Percentiles rank a stretch among this genome's conserved stretches.
These are phyloP conservation scores for Mesembrinibis cayennensis DNA, from an alignment of 2,113 vertebrate species.

Conservation along the genomic window DNA sequence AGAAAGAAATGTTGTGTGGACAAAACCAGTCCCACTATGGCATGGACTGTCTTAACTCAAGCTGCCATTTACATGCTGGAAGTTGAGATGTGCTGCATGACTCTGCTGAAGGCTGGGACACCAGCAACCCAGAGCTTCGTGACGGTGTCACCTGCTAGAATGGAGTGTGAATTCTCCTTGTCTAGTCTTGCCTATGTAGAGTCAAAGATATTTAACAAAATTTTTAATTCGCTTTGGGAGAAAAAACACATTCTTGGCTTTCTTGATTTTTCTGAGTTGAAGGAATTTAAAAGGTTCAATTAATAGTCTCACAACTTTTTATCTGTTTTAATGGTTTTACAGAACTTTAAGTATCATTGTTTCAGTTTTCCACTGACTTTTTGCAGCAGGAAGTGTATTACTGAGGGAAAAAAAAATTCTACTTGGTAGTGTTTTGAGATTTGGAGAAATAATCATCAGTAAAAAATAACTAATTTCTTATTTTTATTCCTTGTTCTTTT, in stretches of 20 bases:
- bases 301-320: neutral
- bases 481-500: neutral
- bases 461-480: neutral
- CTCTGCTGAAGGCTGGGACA: neutral
- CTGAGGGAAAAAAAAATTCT: neutral
- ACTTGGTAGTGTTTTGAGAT: neutral
- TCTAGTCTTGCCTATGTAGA: neutral
- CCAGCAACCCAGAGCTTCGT: neutral
- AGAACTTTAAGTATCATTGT: neutral
- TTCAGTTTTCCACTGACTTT: neutral
- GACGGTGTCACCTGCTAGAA: neutral
- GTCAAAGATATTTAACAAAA: neutral
- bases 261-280: neutral
- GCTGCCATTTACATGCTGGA: neutral
- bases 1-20: neutral
- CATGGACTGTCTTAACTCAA: neutral
- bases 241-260: neutral
- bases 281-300: neutral
- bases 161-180: neutral
- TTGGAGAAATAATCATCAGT: neutral
- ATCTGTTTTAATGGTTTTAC: neutral
- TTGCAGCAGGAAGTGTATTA: neutral
- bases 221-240: neutral
- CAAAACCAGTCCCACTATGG: neutral
- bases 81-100: neutral